A percentile compares a stretch with the other conserved stretches of the same genome.
Evolutionary conservation across 2,888 invertebrate genomes (phyloP).

Genomic region (Ormyrus pomaceus): DNA sequence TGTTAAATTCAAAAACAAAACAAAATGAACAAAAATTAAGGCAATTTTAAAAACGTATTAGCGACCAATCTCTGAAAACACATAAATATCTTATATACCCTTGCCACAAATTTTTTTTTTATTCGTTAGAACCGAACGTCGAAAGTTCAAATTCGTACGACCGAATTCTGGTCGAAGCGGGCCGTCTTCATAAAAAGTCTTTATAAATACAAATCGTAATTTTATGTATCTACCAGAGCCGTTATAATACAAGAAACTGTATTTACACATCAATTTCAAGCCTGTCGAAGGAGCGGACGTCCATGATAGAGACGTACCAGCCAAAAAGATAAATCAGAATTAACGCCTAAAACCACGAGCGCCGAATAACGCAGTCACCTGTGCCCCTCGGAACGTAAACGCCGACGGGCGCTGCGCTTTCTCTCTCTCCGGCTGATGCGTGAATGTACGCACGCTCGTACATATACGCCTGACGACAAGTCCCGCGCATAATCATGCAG

Average conservation of each 20-base stretch:
- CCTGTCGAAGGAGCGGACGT: background rate
- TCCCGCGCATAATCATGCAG: constrained; percentile 6
- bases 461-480: background rate
- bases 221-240: constrained; percentile 47
- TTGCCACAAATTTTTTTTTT: constrained; percentile 10
- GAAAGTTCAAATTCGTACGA: constrained; percentile 9
- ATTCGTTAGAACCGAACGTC: background rate
- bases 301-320: constrained; percentile 41
- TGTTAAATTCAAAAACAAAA: no score
- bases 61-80: no score
- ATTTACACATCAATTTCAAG: constrained; percentile 16
- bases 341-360: constrained; percentile 39
- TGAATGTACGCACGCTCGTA: background rate
- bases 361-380: constrained; percentile 32
- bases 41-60: no score
- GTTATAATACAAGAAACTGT: constrained; percentile 7
- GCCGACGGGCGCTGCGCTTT: constrained; percentile 1
- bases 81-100: no score
- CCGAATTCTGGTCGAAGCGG: background rate
- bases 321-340: constrained; percentile 52
- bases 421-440: background rate
- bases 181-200: constrained; percentile 32
- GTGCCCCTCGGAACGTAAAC: constrained; percentile 27
- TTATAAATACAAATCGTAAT: constrained; percentile 53
- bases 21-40: no score